Evolutionary conservation across 2,797 vertebrate genomes (phyloP).

Genomic region (Myotis daubentonii): DNA sequence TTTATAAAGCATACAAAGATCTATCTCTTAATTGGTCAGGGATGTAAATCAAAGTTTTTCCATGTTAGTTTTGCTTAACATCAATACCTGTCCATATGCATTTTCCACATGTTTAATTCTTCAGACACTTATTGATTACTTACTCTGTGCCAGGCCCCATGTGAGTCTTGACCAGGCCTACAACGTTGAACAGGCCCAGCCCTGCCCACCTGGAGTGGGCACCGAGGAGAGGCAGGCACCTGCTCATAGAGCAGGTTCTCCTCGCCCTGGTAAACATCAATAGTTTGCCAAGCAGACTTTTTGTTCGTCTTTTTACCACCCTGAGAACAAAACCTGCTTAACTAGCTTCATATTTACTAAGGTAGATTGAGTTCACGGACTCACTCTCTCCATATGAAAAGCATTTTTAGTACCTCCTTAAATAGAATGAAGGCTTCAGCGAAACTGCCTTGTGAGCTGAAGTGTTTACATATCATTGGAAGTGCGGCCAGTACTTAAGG

Average conservation of each 20-base stretch:
- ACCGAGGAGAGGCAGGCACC: fast-evolving
- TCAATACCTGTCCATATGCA: not conserved
- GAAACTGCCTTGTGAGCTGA: not conserved
- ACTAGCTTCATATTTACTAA: not conserved
- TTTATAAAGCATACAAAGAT: constrained; percentile 38
- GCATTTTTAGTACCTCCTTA: not conserved
- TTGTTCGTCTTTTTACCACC: not conserved
- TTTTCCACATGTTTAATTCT: not conserved
- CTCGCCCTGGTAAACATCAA: not conserved
- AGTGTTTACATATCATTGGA: not conserved
- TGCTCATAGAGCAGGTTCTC: not conserved
- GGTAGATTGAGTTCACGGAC: not conserved
- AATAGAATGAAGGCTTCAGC: not conserved
- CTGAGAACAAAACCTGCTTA: not conserved
- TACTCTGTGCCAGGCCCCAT: constrained; percentile 21
- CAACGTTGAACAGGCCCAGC: not conserved
- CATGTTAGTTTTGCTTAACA: not conserved
- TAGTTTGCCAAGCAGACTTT: not conserved
- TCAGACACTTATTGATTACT: not conserved
- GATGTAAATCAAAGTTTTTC: constrained; percentile 44
- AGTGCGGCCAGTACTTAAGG: not conserved
- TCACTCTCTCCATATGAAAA: not conserved
- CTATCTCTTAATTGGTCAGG: constrained; percentile 62
- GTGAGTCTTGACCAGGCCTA: not conserved
- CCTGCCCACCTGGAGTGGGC: not conserved